Base-by-base conservation (phyloP, 2,797 vertebrate genomes). In the Gobio occitaniae region DNA sequence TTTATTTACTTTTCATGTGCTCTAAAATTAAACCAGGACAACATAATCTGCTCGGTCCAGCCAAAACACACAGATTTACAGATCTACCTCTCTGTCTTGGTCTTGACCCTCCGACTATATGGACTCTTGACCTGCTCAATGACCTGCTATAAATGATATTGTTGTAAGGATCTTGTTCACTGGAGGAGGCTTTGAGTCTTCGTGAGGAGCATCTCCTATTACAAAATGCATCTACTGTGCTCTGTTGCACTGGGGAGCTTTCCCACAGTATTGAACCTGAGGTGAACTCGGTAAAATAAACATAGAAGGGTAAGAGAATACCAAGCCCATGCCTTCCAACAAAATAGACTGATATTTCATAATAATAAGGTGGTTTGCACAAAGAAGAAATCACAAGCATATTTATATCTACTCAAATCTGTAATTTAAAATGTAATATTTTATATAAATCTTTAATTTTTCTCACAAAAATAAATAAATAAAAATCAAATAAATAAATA, bases 251-350 rank as follows among this genome's bases (percentile, higher is more conserved):
- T 68, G 74, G 44, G 76, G 66, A 83, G 78, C 63, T 86, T 94
- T 94, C 91, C 92, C 91, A 94, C 86, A 88, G 87, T 78, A 85
- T 70, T 83, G 87, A 78, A 90, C 85, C 86, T 65, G 83, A 78
- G 83, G 88, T 15, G 74, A 89, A 82, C 87, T 89, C 90, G 84
- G 86, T 88, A 88, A 94, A 93, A 94, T 92, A 93, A 94, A 93
- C 89, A 38, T 83, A 86, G n/a, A 68, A 86, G 15, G 11, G 84
- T 91, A 83, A 90, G 90, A 91, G 85, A 91, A 92, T 81, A 90
- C 83, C 74, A 71, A 80, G 47, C 71, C 32, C 66, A 78, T 76
- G 44, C 36, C 32, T 83, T 80, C 75, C 70, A 80, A 72, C 47
- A 72, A 80, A 77, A 70, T 16, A 12, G 15, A 68, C 66, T 78